Evolutionary conservation across 2,888 invertebrate genomes (phyloP), one percentile per base, ranked within the genome.

Genomic region (Caenorhabditis drosophilae): DNA sequence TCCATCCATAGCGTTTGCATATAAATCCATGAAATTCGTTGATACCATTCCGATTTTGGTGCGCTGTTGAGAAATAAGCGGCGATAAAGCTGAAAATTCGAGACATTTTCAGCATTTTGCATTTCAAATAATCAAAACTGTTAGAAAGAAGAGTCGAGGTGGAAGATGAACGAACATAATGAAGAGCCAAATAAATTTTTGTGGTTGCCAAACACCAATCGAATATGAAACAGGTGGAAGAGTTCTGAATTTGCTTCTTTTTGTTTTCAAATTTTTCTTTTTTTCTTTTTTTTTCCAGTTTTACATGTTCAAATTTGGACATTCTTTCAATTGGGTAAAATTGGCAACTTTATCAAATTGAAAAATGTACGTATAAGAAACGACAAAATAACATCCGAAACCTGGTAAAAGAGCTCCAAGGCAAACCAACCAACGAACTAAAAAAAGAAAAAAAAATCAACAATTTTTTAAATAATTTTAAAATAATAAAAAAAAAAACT

Each of bases 151-250:
- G 20, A 80, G 52, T 35, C 81, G 46, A 0, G 81, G 77, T 6
- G 82, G 81, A 18, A 81, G 45, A 50, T 81, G 81, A 23, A 76
- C 41, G 38, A 75, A 69, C 72, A 81, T 70, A n/a, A 81, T 67
- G 47, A 77, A 52, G 45, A 82, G 64, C 81, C 81, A 81, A 38
- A 82, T 69, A 55, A 67, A 78, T 46, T 73, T 75, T 51, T 81
- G 81, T 16, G 81, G 81, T 40, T 75, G 63, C 81, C 81, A 81
- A 15, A 82, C 77, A 18, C 81, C 81, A 23, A 81, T 81, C 3
- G 75, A 76, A 46, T 82, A 81, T 25, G 76, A 76, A 15, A 82
- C 79, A 1, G 82, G 82, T 2, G 82, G 82, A 12, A 81, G 57
- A 1, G 68, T 52, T 42, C 82, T 81, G 57, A 27, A 80, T 36